phyloP scores from a whole-genome alignment of 2,888 invertebrate genomes.

The Galeopsomyia nigrocyanea region DNA sequence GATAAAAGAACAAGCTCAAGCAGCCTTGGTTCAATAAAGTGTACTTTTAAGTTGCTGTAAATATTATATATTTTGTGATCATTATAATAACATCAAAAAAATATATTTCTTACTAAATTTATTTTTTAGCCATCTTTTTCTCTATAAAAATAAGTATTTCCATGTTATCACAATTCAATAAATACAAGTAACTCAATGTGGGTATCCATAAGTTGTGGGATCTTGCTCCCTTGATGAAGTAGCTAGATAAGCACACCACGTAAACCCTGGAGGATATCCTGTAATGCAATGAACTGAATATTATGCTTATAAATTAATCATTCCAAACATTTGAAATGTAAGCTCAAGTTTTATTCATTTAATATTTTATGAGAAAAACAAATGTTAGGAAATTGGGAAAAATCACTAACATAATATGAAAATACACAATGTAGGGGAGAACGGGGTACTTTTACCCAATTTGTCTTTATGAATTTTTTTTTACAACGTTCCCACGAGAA shows the following conservation, averaged over 20 bases:
- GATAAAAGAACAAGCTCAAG: conserved; percentile 66
- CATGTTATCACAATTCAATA: conserved; percentile 43
- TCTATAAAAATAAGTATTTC: conserved; percentile 26
- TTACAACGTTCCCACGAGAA: too few relatives aligned
- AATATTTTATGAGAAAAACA: background rate
- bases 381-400: too few relatives aligned
- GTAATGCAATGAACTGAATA: conserved; percentile 54
- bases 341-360: background rate
- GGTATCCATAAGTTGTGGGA: conserved; percentile 24
- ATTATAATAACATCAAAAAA: conserved; percentile 1
- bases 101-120: conserved; percentile 4
- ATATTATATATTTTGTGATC: conserved; percentile 17
- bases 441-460: too few relatives aligned
- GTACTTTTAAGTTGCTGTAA: conserved; percentile 33
- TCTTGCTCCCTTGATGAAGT: conserved; percentile 60
- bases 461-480: too few relatives aligned
- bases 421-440: too few relatives aligned
- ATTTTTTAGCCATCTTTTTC: conserved; percentile 6
- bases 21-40: conserved; percentile 59
- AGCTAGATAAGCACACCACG: conserved; percentile 66
- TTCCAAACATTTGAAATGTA: background rate
- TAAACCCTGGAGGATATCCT: conserved; percentile 67
- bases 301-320: conserved; percentile 2
- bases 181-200: conserved; percentile 37
- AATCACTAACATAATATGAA: too few relatives aligned